Evolutionary conservation across 2,888 invertebrate species (phyloP).

Genomic region (Metacarcinus magister): DNA sequence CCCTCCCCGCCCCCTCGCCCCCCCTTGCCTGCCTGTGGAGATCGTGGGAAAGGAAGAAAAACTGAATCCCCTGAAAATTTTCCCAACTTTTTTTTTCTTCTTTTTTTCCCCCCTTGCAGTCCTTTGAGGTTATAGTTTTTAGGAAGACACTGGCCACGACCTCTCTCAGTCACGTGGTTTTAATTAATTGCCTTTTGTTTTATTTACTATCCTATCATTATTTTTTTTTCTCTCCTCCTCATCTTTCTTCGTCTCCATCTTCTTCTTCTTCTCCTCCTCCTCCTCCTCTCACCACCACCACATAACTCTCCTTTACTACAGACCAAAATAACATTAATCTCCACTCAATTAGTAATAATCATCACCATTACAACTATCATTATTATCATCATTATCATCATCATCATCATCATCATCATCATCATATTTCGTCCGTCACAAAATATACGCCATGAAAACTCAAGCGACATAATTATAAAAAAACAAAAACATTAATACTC

Average conservation of each 20-base stretch:
- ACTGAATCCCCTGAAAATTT: background rate
- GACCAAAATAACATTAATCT: background rate
- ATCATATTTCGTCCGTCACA: background rate
- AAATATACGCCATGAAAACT: background rate
- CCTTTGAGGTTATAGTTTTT: background rate
- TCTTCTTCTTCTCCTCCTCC: background rate
- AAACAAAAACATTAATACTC: background rate
- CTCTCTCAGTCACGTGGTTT: background rate
- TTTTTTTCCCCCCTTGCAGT: background rate
- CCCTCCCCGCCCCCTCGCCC: background rate
- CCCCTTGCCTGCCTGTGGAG: background rate
- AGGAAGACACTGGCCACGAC: background rate
- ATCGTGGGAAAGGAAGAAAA: background rate
- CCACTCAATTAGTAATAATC: background rate
- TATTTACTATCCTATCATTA: background rate
- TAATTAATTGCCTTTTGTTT: background rate
- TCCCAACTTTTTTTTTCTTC: background rate
- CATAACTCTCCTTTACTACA: background rate
- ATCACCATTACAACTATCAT: background rate
- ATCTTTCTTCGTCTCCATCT: background rate
- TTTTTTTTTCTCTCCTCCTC: background rate
- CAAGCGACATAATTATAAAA: background rate
- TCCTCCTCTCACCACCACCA: background rate
- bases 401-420: background rate
- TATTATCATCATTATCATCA: background rate